Evolutionary conservation across 2,888 invertebrate genomes (phyloP).

Genomic region (Calliphora vomitoria): DNA sequence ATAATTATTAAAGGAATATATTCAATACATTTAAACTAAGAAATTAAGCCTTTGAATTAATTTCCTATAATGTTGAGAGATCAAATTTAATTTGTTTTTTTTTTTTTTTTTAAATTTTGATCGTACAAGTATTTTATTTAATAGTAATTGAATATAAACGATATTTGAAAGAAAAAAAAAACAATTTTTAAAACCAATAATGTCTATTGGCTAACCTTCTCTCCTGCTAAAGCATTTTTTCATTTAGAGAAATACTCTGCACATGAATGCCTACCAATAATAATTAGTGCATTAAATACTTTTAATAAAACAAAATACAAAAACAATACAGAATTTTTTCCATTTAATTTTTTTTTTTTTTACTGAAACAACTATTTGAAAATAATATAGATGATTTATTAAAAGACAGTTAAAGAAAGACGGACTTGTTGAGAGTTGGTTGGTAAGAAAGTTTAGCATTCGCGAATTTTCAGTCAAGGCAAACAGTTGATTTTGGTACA

Average conservation of each 20-base stretch:
- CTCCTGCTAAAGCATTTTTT: background rate
- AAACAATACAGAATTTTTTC: slow-evolving; percentile 60
- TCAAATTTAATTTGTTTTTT: too few relatives aligned
- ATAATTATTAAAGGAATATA: too few relatives aligned
- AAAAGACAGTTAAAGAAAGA: slow-evolving; percentile 60
- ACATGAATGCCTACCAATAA: slow-evolving; percentile 79
- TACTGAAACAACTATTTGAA: slow-evolving; percentile 39
- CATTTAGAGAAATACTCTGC: slow-evolving; percentile 70
- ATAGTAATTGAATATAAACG: too few relatives aligned
- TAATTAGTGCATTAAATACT: slow-evolving; percentile 82
- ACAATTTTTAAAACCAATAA: background rate
- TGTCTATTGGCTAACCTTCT: slow-evolving; percentile 39
- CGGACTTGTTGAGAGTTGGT: slow-evolving; percentile 61
- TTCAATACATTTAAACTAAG: too few relatives aligned
- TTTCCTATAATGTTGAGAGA: too few relatives aligned
- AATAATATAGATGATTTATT: slow-evolving; percentile 65
- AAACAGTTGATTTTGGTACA: slow-evolving; percentile 38
- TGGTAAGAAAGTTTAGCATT: slow-evolving; percentile 68
- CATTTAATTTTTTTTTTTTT: slow-evolving; percentile 38
- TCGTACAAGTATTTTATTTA: too few relatives aligned
- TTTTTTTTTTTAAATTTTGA: slow-evolving; percentile 10
- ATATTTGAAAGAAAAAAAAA: background rate
- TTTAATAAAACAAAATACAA: slow-evolving; percentile 65
- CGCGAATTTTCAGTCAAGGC: slow-evolving; percentile 59
- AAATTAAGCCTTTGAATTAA: too few relatives aligned